These are phyloP conservation scores for Cynodonichthys magdalenae DNA, from an alignment of 2,797 vertebrate genomes.

Conservation along the genomic window DNA sequence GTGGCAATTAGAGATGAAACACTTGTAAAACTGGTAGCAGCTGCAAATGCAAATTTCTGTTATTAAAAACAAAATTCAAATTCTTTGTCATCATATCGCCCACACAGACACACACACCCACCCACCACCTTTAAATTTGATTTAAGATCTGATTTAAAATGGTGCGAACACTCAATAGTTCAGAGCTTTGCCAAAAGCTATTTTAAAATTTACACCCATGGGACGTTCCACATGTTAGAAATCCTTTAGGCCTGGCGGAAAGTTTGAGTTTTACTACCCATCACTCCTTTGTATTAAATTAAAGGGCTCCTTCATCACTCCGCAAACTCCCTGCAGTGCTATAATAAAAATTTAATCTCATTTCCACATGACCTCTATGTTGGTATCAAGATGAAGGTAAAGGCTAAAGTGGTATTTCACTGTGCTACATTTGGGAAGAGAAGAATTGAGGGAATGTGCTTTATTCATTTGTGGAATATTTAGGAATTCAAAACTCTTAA, in stretches of 20 bases:
- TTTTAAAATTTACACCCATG: conserved; percentile 2
- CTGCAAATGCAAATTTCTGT: no score
- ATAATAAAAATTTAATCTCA: conserved; percentile 21
- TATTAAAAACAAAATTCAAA: no score
- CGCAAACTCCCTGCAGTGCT: conserved; percentile 11
- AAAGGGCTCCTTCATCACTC: conserved; percentile 17
- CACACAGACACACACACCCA: no score
- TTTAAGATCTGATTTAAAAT: conserved; percentile 1
- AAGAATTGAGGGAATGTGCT: background rate
- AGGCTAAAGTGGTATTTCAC: conserved; percentile 15
- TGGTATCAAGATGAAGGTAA: conserved; percentile 26
- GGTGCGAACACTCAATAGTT: background rate
- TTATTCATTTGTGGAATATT: conserved; percentile 8
- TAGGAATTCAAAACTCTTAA: conserved; percentile 19
- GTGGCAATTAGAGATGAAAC: no score
- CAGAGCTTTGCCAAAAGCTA: background rate
- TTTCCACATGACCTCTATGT: conserved; percentile 24
- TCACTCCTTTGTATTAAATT: conserved; percentile 12
- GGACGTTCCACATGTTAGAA: background rate
- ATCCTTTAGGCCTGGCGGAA: background rate
- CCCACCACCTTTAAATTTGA: background rate
- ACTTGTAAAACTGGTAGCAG: no score
- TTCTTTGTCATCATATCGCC: no score
- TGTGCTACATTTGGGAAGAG: conserved; percentile 15
- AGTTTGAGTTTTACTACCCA: background rate